These are phyloP conservation scores for Phalera bucephala DNA, from an alignment of 2,888 invertebrate genomes.

Conservation along the genomic window DNA sequence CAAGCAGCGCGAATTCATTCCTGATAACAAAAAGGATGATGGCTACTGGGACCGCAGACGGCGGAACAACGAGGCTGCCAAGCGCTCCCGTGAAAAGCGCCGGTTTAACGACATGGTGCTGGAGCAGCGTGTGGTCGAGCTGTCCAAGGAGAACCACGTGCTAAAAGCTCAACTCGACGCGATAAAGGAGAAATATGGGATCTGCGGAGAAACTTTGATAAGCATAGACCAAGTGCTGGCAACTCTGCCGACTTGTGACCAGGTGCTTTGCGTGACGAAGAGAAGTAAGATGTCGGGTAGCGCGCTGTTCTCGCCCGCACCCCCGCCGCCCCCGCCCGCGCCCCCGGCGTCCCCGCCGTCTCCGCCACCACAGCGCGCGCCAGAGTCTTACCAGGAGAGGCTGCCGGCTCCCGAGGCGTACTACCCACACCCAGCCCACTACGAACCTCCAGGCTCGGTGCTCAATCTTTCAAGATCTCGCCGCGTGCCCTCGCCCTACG, in stretches of 20 bases:
- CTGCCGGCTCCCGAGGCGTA: slow-evolving; percentile 73
- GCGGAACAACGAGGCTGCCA: slow-evolving; percentile 98
- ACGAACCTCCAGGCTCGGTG: slow-evolving; percentile 85
- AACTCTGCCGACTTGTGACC: slow-evolving; percentile 92
- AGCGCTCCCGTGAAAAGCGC: slow-evolving; percentile 97
- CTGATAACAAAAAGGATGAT: slow-evolving; percentile 97
- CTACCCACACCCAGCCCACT: slow-evolving; percentile 81
- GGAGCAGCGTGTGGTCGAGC: slow-evolving; percentile 95
- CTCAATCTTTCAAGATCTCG: slow-evolving; percentile 87
- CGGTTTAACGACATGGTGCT: slow-evolving; percentile 98
- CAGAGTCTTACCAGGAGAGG: slow-evolving; percentile 74
- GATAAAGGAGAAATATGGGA: slow-evolving; percentile 96
- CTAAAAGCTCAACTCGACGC: slow-evolving; percentile 96
- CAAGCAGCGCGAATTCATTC: slow-evolving; percentile 98
- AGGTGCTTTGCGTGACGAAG: slow-evolving; percentile 92
- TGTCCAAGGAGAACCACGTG: slow-evolving; percentile 97
- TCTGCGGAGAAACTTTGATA: slow-evolving; percentile 92
- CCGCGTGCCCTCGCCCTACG: slow-evolving; percentile 89
- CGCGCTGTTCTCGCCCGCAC: slow-evolving; percentile 81
- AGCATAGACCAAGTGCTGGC: slow-evolving; percentile 95
- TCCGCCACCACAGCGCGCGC: slow-evolving; percentile 81
- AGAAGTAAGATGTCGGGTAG: slow-evolving; percentile 80
- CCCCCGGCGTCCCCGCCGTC: slow-evolving; percentile 76
- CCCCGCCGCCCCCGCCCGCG: slow-evolving; percentile 78
- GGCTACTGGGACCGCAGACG: slow-evolving; percentile 98